Evolutionary conservation across 2,113 vertebrate genomes (phyloP), one percentile per base, ranked within the genome.

Genomic region (Bujurquina vittata): DNA sequence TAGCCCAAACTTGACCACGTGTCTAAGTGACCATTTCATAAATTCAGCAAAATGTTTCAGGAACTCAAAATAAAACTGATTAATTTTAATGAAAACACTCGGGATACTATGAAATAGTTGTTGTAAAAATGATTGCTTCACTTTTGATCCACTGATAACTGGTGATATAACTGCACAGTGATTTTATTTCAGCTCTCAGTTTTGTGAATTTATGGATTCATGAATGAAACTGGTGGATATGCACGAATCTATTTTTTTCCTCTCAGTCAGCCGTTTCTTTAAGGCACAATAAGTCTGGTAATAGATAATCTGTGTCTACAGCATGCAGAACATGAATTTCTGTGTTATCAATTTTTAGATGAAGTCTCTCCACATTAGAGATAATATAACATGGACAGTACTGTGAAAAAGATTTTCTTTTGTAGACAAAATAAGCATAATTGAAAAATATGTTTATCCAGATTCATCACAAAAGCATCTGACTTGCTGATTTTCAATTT

Each of bases 211-310:
- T 49, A 33, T 33, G 33, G 7, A 33, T 33, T 33, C 26, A 31
- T 81, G 54, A 79, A 67, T 72, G 63, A 58, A 74, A 63, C 57
- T n/a, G n/a, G n/a, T 62, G 40, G 65, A 57, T 29, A 43, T 88
- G 60, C 77, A 88, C 84, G 79, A 86, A 84, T 87, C 84, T 58
- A 43, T 52, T 15, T 5, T 31, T 31, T 31, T 31, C 10, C 23
- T 75, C 18, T 35, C 12, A 6, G 1, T 58, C 73, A 59, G 3
- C 31, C 9, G 22, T 69, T 77, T 75, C 49, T 52, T 40, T 59
- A 17, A 40, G 26, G 72, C 14, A 81, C n/a, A 82, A 29, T 54
- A 74, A 52, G 49, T 80, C 9, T 35, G 55, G 35, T 23, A 26
- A 56, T 58, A 23, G 20, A 17, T 31, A 59, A 33, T 40, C 9